Evolutionary conservation across 2,113 vertebrate species (phyloP), one percentile per base, ranked within the genome.

Genomic region (Notothenia rossii): DNA sequence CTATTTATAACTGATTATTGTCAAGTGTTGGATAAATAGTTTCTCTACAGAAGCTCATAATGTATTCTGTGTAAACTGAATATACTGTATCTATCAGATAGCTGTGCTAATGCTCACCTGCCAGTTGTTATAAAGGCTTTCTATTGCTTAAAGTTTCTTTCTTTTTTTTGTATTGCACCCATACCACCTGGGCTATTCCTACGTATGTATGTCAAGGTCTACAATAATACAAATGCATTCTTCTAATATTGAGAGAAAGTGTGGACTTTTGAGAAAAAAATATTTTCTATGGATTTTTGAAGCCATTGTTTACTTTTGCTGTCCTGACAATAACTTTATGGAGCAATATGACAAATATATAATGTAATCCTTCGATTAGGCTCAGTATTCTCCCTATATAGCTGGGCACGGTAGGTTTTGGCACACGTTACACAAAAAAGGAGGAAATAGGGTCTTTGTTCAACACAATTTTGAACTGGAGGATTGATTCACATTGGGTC

Each of bases 371-470:
- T 71, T 65, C 17, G 36, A 40, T 40, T n/a, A 7, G 7, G 7
- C 6, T 40, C 10, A 15, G 45, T 50, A 5, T n/a, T 58, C 40
- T 70, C 43, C 25, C 45, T 7, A 43, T 45, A 45, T 6, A 73
- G 70, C 36, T 46, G 62, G 18, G 10, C 12, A 61, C n/a, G 36
- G 17, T 22, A 36, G 13, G 22, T 63, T 36, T 75, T 49, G 48
- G 18, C 29, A 29, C 53, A 67, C 1, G 1, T 49, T 13, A 61
- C 7, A 67, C 13, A 68, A 46, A 74, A 40, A 22, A 25, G 25
- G 17, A 61, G 25, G 14, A 62, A 55, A 58, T 40, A 2, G 5
- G 43, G 48, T 66, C 60, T 65, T 46, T 60, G 54, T 67, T 66
- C 12, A 46, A 18, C 7, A 50, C n/a, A 64, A 43, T 72, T 48